Conservation (phyloP, 1,140 invertebrate genomes). For the Apolygus lucorum region DNA sequence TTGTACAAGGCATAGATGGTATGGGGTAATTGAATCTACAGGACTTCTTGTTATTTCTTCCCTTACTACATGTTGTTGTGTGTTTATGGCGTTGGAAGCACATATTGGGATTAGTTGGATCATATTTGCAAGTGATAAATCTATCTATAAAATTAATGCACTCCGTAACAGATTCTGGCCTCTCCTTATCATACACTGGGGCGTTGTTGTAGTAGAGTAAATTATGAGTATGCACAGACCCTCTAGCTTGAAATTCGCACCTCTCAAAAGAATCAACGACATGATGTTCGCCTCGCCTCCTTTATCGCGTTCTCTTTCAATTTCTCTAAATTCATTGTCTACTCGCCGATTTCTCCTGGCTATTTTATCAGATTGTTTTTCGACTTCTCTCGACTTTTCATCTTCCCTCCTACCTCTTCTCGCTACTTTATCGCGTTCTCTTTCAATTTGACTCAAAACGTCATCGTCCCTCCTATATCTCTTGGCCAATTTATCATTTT, state of each 20-base stretch:
- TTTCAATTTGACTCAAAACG: too few relatives aligned
- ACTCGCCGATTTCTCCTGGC: too few relatives aligned
- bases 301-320: too few relatives aligned
- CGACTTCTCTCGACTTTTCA: too few relatives aligned
- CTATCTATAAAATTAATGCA: slow-evolving; percentile 17
- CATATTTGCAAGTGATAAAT: slow-evolving; percentile 19
- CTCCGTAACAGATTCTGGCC: background rate
- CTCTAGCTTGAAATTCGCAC: background rate
- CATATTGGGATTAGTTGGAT: background rate
- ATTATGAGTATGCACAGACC: background rate
- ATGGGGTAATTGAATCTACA: background rate
- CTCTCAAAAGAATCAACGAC: slow-evolving; percentile 2
- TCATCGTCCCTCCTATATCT: too few relatives aligned
- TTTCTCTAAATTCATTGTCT: too few relatives aligned
- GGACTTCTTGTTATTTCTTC: background rate
- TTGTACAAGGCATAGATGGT: background rate
- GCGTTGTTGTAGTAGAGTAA: background rate
- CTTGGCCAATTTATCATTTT: too few relatives aligned
- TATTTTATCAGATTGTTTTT: too few relatives aligned
- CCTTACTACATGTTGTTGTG: slow-evolving; percentile 10
- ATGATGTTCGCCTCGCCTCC: too few relatives aligned
- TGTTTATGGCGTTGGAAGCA: slow-evolving; percentile 4
- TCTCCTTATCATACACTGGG: background rate
- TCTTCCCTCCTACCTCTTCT: too few relatives aligned
- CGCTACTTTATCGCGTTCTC: too few relatives aligned